Evolutionary conservation across 2,888 invertebrate genomes (phyloP).

Genomic region (Polyommatus iphigenia): DNA sequence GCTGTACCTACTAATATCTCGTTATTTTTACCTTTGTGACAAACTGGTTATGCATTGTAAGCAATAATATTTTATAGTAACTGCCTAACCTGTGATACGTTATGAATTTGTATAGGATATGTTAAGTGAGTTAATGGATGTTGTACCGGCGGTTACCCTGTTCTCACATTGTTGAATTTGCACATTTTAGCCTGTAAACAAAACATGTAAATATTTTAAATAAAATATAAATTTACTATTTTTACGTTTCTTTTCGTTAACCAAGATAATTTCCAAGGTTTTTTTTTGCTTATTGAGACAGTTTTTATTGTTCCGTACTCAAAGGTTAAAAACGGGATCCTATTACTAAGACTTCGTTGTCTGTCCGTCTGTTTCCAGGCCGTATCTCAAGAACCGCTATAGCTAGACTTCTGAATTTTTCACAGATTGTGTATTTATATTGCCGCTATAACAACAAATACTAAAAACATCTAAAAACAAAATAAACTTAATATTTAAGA

Average conservation of each 20-base stretch:
- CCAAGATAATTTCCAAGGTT: not conserved
- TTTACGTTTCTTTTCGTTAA: slow-evolving; percentile 7
- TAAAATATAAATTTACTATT: not conserved
- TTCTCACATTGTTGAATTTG: slow-evolving; percentile 26
- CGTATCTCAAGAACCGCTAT: too few species aligned
- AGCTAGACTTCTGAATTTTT: too few species aligned
- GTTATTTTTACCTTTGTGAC: not conserved
- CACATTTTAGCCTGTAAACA: slow-evolving; percentile 12
- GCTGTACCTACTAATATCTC: too few species aligned
- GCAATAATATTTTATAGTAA: slow-evolving; percentile 17
- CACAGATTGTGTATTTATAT: too few species aligned
- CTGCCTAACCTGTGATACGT: slow-evolving; percentile 13
- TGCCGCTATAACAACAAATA: too few species aligned
- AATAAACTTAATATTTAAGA: too few species aligned
- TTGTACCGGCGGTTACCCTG: not conserved
- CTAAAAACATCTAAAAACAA: too few species aligned
- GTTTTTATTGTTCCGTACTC: not conserved
- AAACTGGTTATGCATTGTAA: not conserved
- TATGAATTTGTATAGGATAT: slow-evolving; percentile 9
- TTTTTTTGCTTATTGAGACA: not conserved
- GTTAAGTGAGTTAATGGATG: not conserved
- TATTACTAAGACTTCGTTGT: too few species aligned
- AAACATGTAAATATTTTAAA: slow-evolving; percentile 14
- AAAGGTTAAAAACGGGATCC: too few species aligned
- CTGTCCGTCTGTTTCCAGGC: too few species aligned